phyloP scores from a whole-genome alignment of 1,140 invertebrate species.

The Proctacanthus coquilletti region DNA sequence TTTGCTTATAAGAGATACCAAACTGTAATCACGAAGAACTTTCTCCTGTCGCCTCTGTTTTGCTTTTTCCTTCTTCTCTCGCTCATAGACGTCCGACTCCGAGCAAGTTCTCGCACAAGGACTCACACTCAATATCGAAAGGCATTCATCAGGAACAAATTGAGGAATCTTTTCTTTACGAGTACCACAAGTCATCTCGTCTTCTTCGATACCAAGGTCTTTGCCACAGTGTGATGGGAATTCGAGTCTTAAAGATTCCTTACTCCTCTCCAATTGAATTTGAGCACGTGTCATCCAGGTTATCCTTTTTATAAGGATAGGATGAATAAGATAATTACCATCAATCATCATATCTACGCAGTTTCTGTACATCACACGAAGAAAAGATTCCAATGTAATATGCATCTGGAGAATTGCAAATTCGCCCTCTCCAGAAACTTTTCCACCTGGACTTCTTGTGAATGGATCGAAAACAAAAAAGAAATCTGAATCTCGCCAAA shows the following conservation, averaged over 20 bases:
- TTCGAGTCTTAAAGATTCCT: neutral
- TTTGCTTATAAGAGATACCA: no score
- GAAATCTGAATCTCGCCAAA: constrained; percentile 32
- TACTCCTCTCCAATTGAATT: no score
- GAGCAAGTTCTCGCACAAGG: neutral
- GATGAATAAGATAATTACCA: constrained; percentile 25
- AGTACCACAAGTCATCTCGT: no score
- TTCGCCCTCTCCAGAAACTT: constrained; percentile 23
- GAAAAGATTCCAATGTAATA: constrained; percentile 22
- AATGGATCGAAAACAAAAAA: constrained; percentile 35
- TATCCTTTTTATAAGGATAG: no score
- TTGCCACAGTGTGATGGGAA: no score
- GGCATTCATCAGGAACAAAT: neutral
- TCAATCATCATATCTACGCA: constrained; percentile 22
- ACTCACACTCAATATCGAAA: neutral
- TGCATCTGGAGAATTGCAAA: constrained; percentile 24
- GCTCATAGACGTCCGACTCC: neutral
- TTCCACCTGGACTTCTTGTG: constrained; percentile 15
- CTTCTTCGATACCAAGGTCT: no score
- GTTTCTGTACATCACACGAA: constrained; percentile 16
- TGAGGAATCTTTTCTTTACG: no score
- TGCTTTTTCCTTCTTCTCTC: neutral
- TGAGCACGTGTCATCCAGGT: no score
- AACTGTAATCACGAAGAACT: no score
- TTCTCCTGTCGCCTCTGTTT: no score